Evolutionary conservation across 1,140 invertebrate species (phyloP).

Genomic region (Goniozus legneri): DNA sequence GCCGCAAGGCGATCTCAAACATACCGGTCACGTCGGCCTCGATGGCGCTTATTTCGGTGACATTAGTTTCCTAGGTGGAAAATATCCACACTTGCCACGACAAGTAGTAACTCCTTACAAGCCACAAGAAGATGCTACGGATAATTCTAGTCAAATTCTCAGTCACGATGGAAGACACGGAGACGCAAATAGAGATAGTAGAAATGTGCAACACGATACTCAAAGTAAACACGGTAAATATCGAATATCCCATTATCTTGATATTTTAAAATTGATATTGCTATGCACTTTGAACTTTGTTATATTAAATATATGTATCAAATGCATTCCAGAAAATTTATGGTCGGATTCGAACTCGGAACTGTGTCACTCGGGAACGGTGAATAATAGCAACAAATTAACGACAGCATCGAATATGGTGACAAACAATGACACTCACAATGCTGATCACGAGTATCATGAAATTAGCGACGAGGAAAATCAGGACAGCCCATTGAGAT

Average conservation of each 20-base stretch:
- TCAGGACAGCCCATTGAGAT: constrained; percentile 48
- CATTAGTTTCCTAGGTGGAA: constrained; percentile 78
- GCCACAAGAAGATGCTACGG: constrained; percentile 69
- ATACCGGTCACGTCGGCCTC: constrained; percentile 92
- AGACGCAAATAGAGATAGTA: constrained; percentile 46
- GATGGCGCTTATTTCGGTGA: constrained; percentile 97
- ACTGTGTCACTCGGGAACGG: constrained; percentile 33
- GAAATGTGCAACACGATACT: constrained; percentile 33
- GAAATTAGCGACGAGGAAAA: constrained; percentile 88
- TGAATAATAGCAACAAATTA: constrained; percentile 32
- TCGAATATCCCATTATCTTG: neutral
- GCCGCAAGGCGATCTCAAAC: constrained; percentile 94
- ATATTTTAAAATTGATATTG: neutral
- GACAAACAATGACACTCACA: constrained; percentile 35
- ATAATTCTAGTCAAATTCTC: constrained; percentile 48
- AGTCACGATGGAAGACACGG: constrained; percentile 47
- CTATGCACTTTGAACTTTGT: neutral
- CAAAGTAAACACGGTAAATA: constrained; percentile 42
- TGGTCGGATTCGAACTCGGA: constrained; percentile 47
- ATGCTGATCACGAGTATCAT: constrained; percentile 79
- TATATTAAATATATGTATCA: constrained; percentile 1
- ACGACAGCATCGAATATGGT: constrained; percentile 28
- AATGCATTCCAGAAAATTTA: constrained; percentile 34
- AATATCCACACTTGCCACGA: constrained; percentile 75
- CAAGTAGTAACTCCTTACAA: constrained; percentile 87